These are phyloP conservation scores for Percina caprodes DNA, from an alignment of 2,113 vertebrate species.

Conservation along the genomic window DNA sequence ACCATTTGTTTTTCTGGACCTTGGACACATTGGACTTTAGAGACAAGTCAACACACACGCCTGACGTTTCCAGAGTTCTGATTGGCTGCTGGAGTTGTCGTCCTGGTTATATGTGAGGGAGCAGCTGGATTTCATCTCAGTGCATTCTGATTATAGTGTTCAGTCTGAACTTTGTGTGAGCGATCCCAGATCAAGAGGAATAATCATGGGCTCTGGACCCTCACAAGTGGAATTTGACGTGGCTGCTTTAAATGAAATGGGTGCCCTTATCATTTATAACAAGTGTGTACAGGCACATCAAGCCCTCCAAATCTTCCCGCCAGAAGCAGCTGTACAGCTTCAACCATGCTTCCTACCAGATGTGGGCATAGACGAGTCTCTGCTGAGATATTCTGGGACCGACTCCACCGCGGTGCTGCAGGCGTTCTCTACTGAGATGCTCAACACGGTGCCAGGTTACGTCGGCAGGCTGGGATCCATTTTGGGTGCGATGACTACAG, in stretches of 20 bases:
- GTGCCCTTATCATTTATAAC: rapidly evolving
- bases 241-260: too few species aligned
- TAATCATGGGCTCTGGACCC: rapidly evolving
- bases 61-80: too few species aligned
- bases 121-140: too few species aligned
- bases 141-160: too few species aligned
- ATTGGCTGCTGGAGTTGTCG: too few species aligned
- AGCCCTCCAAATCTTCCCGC: too few species aligned
- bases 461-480: rapidly evolving
- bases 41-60: too few species aligned
- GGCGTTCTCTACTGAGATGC: not conserved
- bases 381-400: not conserved
- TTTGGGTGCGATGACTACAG: rapidly evolving
- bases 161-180: too few species aligned
- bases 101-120: too few species aligned
- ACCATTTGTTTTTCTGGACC: too few species aligned
- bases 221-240: rapidly evolving
- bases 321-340: too few species aligned
- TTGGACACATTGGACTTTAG: too few species aligned
- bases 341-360: not conserved
- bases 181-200: rapidly evolving
- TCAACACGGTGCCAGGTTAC: not conserved
- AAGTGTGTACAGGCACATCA: rapidly evolving
- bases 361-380: conserved; percentile 1
- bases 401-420: not conserved